These are phyloP conservation scores for Amphipoea oculea DNA, from an alignment of 2,888 invertebrate genomes.

Conservation along the genomic window DNA sequence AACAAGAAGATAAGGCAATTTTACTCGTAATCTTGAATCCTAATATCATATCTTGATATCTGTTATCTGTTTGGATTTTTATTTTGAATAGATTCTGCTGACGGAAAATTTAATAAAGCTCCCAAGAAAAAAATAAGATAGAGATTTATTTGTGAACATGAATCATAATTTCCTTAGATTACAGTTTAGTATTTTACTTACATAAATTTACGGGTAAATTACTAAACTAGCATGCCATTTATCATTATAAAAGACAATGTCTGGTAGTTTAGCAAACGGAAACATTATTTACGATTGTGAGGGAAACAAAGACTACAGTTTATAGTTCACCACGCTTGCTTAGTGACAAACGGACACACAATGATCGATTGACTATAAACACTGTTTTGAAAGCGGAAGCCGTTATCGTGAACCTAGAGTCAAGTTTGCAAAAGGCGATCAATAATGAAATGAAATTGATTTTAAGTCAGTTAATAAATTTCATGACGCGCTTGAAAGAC, in stretches of 20 bases:
- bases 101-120: neutral
- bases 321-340: constrained; percentile 55
- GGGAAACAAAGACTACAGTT: constrained; percentile 60
- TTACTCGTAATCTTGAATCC: constrained; percentile 12
- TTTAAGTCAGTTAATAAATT: constrained; percentile 9
- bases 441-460: constrained; percentile 32
- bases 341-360: constrained; percentile 60
- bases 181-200: neutral
- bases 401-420: constrained; percentile 59
- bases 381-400: constrained; percentile 65
- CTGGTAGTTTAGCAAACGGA: constrained; percentile 38
- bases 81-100: constrained; percentile 1
- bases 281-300: constrained; percentile 48
- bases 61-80: neutral
- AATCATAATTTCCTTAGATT: neutral
- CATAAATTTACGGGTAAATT: neutral
- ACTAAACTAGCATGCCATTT: neutral
- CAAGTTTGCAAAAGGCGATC: constrained; percentile 41
- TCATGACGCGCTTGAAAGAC: neutral
- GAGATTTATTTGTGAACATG: neutral
- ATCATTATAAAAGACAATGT: constrained; percentile 37
- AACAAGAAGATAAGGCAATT: neutral
- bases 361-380: constrained; percentile 63
- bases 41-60: neutral
- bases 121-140: neutral